Evolutionary conservation across 1,140 invertebrate genomes (phyloP), one percentile per base, ranked within the genome.

Genomic region (Panagrolaimus sp.): DNA sequence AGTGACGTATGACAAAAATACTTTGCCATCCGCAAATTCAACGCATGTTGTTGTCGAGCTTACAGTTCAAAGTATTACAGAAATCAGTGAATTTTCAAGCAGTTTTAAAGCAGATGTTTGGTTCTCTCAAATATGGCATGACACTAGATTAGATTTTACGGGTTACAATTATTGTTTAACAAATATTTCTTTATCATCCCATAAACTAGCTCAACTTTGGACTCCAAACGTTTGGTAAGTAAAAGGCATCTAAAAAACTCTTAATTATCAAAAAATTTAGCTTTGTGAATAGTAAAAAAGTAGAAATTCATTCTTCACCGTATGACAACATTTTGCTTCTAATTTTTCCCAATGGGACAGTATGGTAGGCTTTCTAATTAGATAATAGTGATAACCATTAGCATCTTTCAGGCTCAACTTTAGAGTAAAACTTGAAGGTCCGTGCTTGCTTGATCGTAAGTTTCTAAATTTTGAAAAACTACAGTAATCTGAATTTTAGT

Each of bases 51-150:
- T 83, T 0, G 80, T 82, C 3, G 80, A 82, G 46, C 63, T 82
- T n/a, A 82, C 80, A 12, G 79, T 82, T 12, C 80, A 82, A 55
- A 73, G 73, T 21, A 83, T 82, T 47, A 81, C 81, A 3, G 80
- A 82, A 65, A 83, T 82, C 52, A 73, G 68, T 58, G 80, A 82
- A 63, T 81, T 83, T 65, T 79, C 81, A 8, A 73, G 67, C 45
- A 76, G 71, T 63, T 82, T 82, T 73, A 82, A 82, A 65, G 79
- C 80, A 1, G 80, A 82, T 52, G 77, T 82, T 26, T 82, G 79
- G 78, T 83, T 82, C 64, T 73, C 69, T 24, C 78, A 79, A 65
- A 81, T 81, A 45, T 81, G 80, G 80, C 62, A 70, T 26, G 79
- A 81, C 58, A 75, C 79, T 17, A 64, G 81, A 17, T 67, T 82